Evolutionary conservation across 1,140 invertebrate genomes (phyloP).

Genomic region (Cardiocondyla obscurior): DNA sequence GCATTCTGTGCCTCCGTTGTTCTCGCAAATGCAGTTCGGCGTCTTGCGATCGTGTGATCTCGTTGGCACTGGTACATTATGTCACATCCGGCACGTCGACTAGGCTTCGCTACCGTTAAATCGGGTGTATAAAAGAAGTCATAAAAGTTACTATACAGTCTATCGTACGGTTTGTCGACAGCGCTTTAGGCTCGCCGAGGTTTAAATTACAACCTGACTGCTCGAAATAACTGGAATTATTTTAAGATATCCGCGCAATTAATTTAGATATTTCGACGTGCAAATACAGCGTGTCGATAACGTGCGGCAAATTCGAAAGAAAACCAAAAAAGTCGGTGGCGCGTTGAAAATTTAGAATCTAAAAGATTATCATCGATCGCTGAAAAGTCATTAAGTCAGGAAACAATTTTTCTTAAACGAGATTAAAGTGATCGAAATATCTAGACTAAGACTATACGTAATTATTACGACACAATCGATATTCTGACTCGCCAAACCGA

Average conservation of each 20-base stretch:
- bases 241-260: neutral
- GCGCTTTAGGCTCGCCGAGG: conserved; percentile 47
- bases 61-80: neutral
- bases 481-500: neutral
- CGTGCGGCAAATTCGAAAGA: neutral
- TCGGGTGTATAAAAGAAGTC: conserved; percentile 61
- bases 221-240: conserved; percentile 27
- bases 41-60: conserved; percentile 1
- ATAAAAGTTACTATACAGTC: conserved; percentile 66
- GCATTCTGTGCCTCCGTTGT: neutral
- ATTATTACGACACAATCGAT: neutral
- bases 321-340: too few relatives aligned
- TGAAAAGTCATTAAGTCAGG: neutral
- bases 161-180: conserved; percentile 56
- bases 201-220: neutral
- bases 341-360: neutral
- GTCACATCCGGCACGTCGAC: conserved; percentile 35
- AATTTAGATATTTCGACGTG: conserved; percentile 5
- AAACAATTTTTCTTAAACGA: neutral
- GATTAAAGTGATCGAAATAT: neutral
- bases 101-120: conserved; percentile 54
- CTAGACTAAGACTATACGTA: neutral
- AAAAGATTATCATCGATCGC: neutral
- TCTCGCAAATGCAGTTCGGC: conserved; percentile 25
- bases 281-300: neutral